Evolutionary conservation across 2,113 vertebrate genomes (phyloP).

Genomic region (Aptenodytes patagonicus): DNA sequence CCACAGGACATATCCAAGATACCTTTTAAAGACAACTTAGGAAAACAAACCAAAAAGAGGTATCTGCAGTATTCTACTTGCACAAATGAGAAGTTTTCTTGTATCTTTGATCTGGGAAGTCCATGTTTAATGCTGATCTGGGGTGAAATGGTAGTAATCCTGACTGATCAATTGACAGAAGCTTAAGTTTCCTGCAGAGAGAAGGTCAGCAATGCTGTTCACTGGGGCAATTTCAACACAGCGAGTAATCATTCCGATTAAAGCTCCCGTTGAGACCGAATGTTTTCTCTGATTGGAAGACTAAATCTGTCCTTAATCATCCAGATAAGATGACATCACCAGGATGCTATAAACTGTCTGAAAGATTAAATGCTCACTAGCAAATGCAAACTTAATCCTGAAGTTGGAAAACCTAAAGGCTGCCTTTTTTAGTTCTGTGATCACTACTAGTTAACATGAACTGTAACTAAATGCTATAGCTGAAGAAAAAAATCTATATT

Average conservation of each 20-base stretch:
- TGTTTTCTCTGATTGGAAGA: constrained; percentile 37
- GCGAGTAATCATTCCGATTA: not conserved
- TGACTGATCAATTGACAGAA: constrained; percentile 24
- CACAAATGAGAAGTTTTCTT: constrained; percentile 19
- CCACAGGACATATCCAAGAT: not conserved
- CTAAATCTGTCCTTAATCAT: constrained; percentile 49
- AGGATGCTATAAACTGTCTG: not conserved
- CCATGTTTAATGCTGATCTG: not conserved
- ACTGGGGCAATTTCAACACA: not conserved
- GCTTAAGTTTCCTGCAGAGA: constrained; percentile 31
- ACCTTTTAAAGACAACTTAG: not conserved
- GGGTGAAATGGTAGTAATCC: constrained; percentile 8
- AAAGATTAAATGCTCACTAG: not conserved
- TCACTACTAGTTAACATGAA: not conserved
- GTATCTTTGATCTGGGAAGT: constrained; percentile 4
- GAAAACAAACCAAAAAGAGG: not conserved
- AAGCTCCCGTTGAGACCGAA: constrained; percentile 7
- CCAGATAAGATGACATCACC: constrained; percentile 4
- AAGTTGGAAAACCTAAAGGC: not conserved
- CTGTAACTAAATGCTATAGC: not conserved
- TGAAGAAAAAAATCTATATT: not conserved
- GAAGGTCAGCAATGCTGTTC: constrained; percentile 15
- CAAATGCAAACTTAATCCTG: constrained; percentile 9
- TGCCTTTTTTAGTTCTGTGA: not conserved
- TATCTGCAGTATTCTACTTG: not conserved